Percentiles rank a stretch among this genome's conserved stretches.
Conservation (phyloP, 2,888 invertebrate species). For the Ophion ventricosus region DNA sequence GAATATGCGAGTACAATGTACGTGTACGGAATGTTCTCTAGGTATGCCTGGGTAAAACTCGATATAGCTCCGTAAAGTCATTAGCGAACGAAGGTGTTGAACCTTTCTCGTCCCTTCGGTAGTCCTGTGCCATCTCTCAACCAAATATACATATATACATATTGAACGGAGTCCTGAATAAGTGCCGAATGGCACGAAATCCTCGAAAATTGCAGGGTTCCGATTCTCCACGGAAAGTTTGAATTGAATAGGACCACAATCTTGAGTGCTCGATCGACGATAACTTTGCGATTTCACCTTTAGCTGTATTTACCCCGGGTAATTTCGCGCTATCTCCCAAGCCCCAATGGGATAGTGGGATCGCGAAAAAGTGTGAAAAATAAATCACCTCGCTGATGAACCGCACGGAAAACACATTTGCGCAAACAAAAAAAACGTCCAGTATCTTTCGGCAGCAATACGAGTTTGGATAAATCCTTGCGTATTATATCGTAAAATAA, state of each 20-base stretch:
- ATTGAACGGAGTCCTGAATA: constrained; percentile 59
- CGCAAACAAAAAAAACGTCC: too few species aligned
- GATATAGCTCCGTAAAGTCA: constrained; percentile 71
- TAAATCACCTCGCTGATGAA: too few species aligned
- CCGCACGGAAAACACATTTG: too few species aligned
- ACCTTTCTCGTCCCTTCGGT: constrained; percentile 62
- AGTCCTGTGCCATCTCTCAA: constrained; percentile 67
- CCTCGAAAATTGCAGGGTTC: constrained; percentile 73
- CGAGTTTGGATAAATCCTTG: too few species aligned
- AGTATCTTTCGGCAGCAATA: too few species aligned
- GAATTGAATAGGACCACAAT: constrained; percentile 76
- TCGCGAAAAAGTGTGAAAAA: not conserved
- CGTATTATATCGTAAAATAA: too few species aligned
- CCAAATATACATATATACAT: constrained; percentile 7
- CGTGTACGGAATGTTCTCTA: constrained; percentile 70
- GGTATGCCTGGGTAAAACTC: constrained; percentile 72
- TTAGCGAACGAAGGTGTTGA: constrained; percentile 73
- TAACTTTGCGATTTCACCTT: constrained; percentile 58
- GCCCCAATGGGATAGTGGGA: constrained; percentile 21
- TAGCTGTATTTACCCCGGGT: not conserved
- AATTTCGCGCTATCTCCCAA: constrained; percentile 10
- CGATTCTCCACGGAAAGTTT: constrained; percentile 79
- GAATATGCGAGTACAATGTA: constrained; percentile 41
- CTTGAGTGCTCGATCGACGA: constrained; percentile 72
- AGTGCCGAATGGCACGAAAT: constrained; percentile 79